Base-by-base conservation (phyloP, 2,888 invertebrate species). In the Nineta flava region DNA sequence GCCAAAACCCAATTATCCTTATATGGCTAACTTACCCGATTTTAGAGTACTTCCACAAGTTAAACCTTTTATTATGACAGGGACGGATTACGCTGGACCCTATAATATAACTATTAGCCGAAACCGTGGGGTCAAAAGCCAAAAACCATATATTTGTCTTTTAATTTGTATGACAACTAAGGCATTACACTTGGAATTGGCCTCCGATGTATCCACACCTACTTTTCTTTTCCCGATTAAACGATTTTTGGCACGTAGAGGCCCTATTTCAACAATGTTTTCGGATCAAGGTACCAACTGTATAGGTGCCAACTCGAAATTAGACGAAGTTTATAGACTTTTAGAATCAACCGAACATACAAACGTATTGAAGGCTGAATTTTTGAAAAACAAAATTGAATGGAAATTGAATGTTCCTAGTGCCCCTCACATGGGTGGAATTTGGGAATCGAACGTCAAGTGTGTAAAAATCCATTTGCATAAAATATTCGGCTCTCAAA, bases 251-350 rank as follows among this genome's bases (percentile, higher is more conserved):
- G 48, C 58, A 2, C 35, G 61, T 9, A 32, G 60, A 40, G 59
- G 61, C 4, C 46, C 50, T 7, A 52, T 53, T 7, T 43, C 38
- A 10, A 46, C 49, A 0, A 50, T 59, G 1, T 56, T 55, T 48
- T 56, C 55, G 13, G 61, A 61, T 45, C 57, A 59, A 47, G 61
- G 56, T 1, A 56, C 53, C 1, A 60, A 55, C 26, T 60, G 60
- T 40, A 47, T 54, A 0, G 60, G 60, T 4, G 57, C 59, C 1
- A 47, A 52, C 3, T 49, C 47, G 12, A 47, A 53, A n/a, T 26
- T 55, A 9, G 16, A 21, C 4, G 34, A 49, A 32, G 12, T 49
- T n/a, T 44, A 26, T n/a, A 9, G 13, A 26, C 13, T 40, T 4
- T 43, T 31, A 7, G 15, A 13, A 15, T 43, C 15, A 9, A 42